phyloP scores from a whole-genome alignment of 1,140 invertebrate genomes.

The Meloidogyne exigua region DNA sequence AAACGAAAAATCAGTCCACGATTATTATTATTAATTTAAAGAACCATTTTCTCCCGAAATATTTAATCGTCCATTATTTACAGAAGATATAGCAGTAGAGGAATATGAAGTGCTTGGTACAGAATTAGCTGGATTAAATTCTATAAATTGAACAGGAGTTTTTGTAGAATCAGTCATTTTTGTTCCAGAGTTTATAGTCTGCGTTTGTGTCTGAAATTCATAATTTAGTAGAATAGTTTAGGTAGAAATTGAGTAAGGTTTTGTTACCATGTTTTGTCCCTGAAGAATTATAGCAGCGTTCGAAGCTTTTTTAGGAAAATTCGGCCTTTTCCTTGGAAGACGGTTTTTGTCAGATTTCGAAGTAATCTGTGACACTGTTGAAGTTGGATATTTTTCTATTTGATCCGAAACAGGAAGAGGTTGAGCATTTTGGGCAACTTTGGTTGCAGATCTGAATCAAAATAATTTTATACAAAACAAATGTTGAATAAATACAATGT shows the following conservation, averaged over 20 bases:
- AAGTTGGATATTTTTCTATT: not conserved
- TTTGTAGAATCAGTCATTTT: not conserved
- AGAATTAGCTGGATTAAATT: not conserved
- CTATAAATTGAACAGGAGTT: not conserved
- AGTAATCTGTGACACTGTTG: not conserved
- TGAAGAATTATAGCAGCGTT: not conserved
- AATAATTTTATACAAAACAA: not conserved
- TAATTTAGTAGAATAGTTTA: not conserved
- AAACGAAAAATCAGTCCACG: no score
- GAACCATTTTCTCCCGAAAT: not conserved
- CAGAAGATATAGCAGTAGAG: not conserved
- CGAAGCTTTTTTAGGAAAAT: not conserved
- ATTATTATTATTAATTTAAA: no score
- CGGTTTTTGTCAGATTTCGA: not conserved
- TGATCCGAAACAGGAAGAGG: not conserved
- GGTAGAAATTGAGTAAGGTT: not conserved
- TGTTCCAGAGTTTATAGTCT: not conserved
- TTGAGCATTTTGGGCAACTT: not conserved
- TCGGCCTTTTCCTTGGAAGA: not conserved
- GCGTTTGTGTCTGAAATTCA: not conserved
- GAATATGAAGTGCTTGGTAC: not conserved
- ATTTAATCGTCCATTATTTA: not conserved
- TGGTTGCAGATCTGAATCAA: not conserved
- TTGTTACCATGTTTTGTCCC: not conserved
- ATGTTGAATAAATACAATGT: not conserved